A percentile compares a stretch with the other conserved stretches of the same genome.
Conservation (phyloP, 2,888 invertebrate genomes). For the Drosophila robusta region DNA sequence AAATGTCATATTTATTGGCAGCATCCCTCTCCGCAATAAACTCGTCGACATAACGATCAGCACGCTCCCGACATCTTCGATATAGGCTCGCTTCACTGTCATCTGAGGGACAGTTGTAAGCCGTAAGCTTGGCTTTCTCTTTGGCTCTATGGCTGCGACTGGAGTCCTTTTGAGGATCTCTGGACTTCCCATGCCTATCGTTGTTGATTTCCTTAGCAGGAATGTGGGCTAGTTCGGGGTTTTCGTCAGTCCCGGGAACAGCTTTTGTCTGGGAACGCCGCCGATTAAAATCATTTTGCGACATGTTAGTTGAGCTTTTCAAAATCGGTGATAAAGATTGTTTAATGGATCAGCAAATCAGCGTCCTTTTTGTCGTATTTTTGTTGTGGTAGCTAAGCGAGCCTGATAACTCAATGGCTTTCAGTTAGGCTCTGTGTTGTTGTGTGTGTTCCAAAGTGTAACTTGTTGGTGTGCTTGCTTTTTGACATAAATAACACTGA, state of each 20-base stretch:
- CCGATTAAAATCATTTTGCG: not conserved
- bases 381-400: not conserved
- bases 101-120: not conserved
- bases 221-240: not conserved
- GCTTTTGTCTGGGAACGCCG: not conserved
- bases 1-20: not conserved
- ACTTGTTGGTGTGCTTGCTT: constrained; percentile 17
- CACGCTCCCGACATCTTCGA: constrained; percentile 17
- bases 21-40: constrained; percentile 26
- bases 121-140: not conserved
- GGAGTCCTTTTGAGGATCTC: not conserved
- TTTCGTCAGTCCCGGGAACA: not conserved
- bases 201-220: not conserved
- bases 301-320: not conserved
- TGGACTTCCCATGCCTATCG: not conserved
- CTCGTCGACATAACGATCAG: constrained; percentile 17
- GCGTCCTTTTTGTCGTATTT: too few species aligned
- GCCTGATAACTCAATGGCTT: constrained; percentile 5
- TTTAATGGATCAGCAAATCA: not conserved
- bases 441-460: not conserved
- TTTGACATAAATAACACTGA: constrained; percentile 60
- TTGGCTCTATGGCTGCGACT: not conserved
- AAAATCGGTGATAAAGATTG: too few species aligned
- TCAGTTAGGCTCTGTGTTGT: constrained; percentile 6
- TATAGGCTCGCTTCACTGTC: constrained; percentile 2